These are phyloP conservation scores for Octonoba sinensis DNA, from an alignment of 2,888 invertebrate species.

Conservation along the genomic window DNA sequence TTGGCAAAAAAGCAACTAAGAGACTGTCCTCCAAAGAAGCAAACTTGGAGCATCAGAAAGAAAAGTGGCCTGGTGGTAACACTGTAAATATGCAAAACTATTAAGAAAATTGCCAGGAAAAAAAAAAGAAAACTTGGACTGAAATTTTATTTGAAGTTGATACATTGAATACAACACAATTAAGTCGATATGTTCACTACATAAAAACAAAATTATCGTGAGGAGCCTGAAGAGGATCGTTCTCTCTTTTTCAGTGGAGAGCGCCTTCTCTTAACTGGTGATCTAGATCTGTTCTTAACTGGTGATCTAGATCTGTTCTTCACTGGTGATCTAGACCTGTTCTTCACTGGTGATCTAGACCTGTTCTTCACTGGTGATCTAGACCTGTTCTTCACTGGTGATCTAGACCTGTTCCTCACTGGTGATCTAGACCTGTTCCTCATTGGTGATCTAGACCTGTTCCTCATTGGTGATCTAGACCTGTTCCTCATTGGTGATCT, in stretches of 20 bases:
- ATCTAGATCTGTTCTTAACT: slow-evolving; percentile 4
- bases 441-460: neutral
- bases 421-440: slow-evolving; percentile 15
- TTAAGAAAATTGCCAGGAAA: too few relatives aligned
- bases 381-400: too few relatives aligned
- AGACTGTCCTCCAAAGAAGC: too few relatives aligned
- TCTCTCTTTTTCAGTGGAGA: neutral
- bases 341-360: slow-evolving; percentile 13
- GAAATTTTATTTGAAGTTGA: too few relatives aligned
- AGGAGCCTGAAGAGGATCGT: slow-evolving; percentile 4
- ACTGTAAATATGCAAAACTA: too few relatives aligned
- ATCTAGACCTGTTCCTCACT: neutral
- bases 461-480: slow-evolving; percentile 11
- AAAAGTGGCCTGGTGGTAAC: too few relatives aligned
- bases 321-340: neutral
- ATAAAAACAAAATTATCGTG: slow-evolving; percentile 22
- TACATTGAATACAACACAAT: too few relatives aligned
- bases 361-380: neutral
- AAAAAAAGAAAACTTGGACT: too few relatives aligned
- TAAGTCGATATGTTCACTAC: too few relatives aligned
- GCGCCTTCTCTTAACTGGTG: slow-evolving; percentile 7
- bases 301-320: too few relatives aligned
- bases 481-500: neutral
- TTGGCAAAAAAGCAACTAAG: too few relatives aligned
- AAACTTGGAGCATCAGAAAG: too few relatives aligned